Evolutionary conservation across 2,113 vertebrate species (phyloP).

Genomic region (Oplegnathus fasciatus): DNA sequence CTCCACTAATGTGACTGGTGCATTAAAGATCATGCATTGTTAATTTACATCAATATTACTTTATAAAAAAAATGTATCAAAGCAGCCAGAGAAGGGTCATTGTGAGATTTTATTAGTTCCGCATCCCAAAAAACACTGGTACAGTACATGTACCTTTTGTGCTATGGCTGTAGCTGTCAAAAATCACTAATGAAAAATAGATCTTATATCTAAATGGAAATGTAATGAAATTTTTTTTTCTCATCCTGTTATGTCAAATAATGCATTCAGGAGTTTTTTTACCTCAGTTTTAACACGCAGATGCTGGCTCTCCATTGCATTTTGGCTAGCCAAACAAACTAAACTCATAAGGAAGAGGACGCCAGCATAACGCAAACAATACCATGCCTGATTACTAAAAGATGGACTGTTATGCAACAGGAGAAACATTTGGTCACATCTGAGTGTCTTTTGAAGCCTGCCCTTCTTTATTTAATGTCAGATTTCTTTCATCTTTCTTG

Average conservation of each 20-base stretch:
- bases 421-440: background rate
- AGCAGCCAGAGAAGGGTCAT: background rate
- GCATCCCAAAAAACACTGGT: background rate
- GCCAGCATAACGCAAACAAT: background rate
- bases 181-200: background rate
- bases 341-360: background rate
- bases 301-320: background rate
- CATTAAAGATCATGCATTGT: background rate
- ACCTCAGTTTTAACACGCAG: background rate
- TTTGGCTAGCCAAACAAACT: background rate
- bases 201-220: background rate
- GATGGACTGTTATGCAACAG: background rate
- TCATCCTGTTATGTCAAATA: background rate
- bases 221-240: background rate
- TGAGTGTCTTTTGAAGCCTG: background rate
- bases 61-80: background rate
- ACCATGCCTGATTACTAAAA: background rate
- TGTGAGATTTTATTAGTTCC: background rate
- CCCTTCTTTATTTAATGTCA: background rate
- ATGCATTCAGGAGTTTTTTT: background rate
- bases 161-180: background rate
- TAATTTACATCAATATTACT: conserved; percentile 10
- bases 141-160: background rate
- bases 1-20: background rate
- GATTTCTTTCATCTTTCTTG: background rate